Evolutionary conservation across 2,797 vertebrate genomes (phyloP).

Genomic region (Eleutherodactylus coqui): DNA sequence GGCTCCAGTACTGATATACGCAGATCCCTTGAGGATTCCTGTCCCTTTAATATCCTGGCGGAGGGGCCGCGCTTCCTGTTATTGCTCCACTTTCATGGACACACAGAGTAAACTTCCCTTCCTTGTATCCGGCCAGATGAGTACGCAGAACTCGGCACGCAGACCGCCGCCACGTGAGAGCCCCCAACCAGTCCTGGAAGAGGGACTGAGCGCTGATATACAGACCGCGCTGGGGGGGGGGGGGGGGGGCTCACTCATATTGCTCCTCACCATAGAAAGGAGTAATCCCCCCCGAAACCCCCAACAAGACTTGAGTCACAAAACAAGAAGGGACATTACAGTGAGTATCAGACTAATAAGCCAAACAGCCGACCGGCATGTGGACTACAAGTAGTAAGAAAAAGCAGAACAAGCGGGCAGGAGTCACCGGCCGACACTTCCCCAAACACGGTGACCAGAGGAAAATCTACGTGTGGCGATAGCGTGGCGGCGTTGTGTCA

Average conservation of each 20-base stretch:
- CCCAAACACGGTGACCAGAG: background rate
- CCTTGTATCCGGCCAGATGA: constrained; percentile 18
- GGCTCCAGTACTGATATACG: background rate
- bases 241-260: too few relatives aligned
- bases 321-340: too few relatives aligned
- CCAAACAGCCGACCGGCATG: background rate
- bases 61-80: background rate
- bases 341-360: too few relatives aligned
- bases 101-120: constrained; percentile 26
- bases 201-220: too few relatives aligned
- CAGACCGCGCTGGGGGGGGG: too few relatives aligned
- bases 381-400: background rate
- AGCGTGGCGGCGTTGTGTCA: background rate
- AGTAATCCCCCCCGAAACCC: too few relatives aligned
- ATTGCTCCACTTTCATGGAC: constrained; percentile 22
- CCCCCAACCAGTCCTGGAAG: background rate
- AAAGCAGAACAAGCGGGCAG: background rate
- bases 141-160: background rate
- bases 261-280: too few relatives aligned
- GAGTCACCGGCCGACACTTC: background rate
- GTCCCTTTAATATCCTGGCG: background rate
- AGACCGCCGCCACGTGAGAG: background rate
- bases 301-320: too few relatives aligned
- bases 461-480: background rate
- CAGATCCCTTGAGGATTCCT: background rate